A percentile compares a stretch with the other conserved stretches of the same genome.
Conservation (phyloP, 2,797 vertebrate genomes). For the Heliangelus exortis region DNA sequence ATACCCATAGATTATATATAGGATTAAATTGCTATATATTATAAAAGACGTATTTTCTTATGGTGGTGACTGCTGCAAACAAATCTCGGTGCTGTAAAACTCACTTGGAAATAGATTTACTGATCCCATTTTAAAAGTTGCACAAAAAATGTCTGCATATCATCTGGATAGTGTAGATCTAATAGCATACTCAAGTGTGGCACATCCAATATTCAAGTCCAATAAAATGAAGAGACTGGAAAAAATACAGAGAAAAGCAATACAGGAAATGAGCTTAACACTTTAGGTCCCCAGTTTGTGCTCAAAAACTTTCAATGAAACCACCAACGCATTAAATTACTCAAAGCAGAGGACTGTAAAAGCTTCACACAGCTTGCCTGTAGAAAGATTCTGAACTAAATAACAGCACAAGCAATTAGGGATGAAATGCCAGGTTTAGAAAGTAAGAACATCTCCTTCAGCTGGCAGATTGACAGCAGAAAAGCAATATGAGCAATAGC, state of each 20-base stretch:
- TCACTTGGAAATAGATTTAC: constrained; percentile 29
- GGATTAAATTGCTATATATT: not conserved
- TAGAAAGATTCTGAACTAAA: constrained; percentile 18
- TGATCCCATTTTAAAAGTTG: constrained; percentile 13
- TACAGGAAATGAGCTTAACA: constrained; percentile 6
- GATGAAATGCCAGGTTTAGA: constrained; percentile 15
- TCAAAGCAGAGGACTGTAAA: not conserved
- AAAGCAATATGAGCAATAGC: constrained; percentile 15
- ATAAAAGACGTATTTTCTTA: not conserved
- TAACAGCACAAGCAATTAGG: not conserved
- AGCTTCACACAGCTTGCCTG: not conserved
- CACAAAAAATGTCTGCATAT: constrained; percentile 12
- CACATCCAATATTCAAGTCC: constrained; percentile 16
- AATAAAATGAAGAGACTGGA: not conserved
- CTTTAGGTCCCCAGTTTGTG: not conserved
- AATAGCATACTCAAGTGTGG: not conserved
- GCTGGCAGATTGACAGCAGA: constrained; percentile 41
- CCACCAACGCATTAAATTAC: not conserved
- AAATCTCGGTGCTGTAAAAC: constrained; percentile 20
- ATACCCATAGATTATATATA: not conserved
- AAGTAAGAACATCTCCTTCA: not conserved
- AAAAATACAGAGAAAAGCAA: not conserved
- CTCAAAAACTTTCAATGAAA: not conserved
- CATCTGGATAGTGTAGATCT: not conserved
- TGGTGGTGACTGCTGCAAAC: constrained; percentile 12